These are phyloP conservation scores for Rachycentron canadum DNA, from an alignment of 2,797 vertebrate genomes.

Conservation along the genomic window DNA sequence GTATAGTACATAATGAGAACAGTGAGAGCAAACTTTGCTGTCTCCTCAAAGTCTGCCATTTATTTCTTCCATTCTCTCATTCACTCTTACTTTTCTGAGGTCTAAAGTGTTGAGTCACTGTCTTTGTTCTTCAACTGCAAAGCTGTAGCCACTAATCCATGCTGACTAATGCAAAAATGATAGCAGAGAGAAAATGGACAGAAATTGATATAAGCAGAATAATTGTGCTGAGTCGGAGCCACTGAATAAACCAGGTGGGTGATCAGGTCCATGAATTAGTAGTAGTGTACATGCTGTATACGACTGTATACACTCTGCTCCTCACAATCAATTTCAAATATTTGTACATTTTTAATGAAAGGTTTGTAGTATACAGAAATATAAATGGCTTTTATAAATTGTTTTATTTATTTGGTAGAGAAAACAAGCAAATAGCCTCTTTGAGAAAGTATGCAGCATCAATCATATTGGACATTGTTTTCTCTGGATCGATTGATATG, in stretches of 20 bases:
- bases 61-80: not conserved
- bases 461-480: too few species aligned
- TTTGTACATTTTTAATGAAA: not conserved
- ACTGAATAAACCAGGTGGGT: conserved; percentile 3
- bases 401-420: not conserved
- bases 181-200: conserved; percentile 8
- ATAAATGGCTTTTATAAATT: not conserved
- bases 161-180: conserved; percentile 31
- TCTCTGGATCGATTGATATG: too few species aligned
- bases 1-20: not conserved
- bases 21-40: too few species aligned
- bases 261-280: not conserved
- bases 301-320: not conserved
- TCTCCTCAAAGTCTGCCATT: not conserved
- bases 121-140: conserved; percentile 23
- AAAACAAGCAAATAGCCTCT: not conserved
- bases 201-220: conserved; percentile 39
- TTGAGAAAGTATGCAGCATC: too few species aligned
- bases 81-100: conserved; percentile 1
- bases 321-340: not conserved
- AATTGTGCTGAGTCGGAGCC: conserved; percentile 26
- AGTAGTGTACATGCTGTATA: not conserved
- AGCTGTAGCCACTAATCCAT: not conserved
- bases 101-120: conserved; percentile 3
- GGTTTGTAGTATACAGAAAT: not conserved